Percentiles rank a stretch among this genome's conserved stretches.
These are phyloP conservation scores for Tipula helvola DNA, from an alignment of 2,888 invertebrate genomes.

Conservation along the genomic window DNA sequence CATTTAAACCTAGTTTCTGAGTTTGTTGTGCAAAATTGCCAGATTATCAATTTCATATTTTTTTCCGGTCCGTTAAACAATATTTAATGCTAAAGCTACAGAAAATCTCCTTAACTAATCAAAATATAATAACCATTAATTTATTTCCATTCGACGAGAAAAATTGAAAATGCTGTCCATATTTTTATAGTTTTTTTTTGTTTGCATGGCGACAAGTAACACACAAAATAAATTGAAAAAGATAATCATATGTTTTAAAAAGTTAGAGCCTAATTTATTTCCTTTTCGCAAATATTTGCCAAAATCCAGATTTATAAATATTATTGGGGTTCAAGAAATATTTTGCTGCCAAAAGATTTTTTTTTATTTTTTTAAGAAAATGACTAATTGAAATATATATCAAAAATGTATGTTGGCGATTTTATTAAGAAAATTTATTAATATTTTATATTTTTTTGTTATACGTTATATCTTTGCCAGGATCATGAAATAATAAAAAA, in stretches of 20 bases:
- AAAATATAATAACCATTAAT: neutral
- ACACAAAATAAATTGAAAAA: neutral
- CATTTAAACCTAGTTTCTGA: neutral
- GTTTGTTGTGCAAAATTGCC: neutral
- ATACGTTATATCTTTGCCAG: neutral
- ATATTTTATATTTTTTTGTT: neutral
- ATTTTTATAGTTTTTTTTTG: neutral
- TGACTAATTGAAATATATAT: constrained; percentile 4
- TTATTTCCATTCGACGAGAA: neutral
- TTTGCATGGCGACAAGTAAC: neutral
- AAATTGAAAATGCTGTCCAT: neutral
- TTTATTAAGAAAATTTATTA: neutral
- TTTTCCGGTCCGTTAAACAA: neutral
- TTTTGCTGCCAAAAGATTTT: neutral
- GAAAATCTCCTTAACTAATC: neutral
- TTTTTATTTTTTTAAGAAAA: neutral
- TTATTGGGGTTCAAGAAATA: neutral
- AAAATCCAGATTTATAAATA: neutral
- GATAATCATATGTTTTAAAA: neutral
- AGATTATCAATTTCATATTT: neutral
- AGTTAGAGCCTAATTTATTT: neutral
- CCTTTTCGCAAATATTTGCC: neutral
- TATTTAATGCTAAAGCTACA: neutral
- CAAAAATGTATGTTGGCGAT: neutral
- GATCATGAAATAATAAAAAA: neutral